Conservation (phyloP, 2,797 vertebrate genomes). For the Psittacula echo region DNA sequence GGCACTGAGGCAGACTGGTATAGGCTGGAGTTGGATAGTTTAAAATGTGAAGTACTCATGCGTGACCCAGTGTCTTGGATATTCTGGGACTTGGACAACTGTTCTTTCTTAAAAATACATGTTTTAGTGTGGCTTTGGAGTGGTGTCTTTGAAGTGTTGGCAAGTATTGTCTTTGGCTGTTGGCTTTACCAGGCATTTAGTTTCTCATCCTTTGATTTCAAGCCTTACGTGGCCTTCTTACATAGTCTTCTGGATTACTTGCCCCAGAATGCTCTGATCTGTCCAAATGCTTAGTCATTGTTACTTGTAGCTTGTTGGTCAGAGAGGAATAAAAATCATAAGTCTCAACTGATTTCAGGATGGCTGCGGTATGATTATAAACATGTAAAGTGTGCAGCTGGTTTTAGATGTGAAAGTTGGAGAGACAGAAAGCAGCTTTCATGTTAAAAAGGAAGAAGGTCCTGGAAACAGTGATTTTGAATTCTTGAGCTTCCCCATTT, state of each 20-base stretch:
- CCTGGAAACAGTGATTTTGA: background rate
- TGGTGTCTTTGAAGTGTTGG: background rate
- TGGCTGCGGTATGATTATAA: background rate
- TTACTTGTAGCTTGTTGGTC: background rate
- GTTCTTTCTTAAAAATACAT: background rate
- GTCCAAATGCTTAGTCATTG: background rate
- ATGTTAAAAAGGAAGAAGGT: background rate
- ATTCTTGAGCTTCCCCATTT: background rate
- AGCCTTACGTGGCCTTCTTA: background rate
- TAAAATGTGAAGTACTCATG: background rate
- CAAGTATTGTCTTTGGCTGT: background rate
- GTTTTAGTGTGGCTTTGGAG: background rate
- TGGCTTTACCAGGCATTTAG: background rate
- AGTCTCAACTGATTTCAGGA: background rate
- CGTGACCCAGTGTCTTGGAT: background rate
- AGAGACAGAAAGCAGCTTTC: background rate
- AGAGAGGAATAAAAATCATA: background rate
- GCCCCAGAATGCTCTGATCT: background rate
- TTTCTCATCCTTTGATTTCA: background rate
- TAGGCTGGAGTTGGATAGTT: background rate
- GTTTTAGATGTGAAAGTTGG: background rate
- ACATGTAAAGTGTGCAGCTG: background rate
- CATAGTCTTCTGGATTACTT: background rate
- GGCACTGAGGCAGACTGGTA: background rate
- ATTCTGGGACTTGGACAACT: background rate